Conservation (phyloP, 2,888 invertebrate genomes). For the Pristionchus exspectatus region DNA sequence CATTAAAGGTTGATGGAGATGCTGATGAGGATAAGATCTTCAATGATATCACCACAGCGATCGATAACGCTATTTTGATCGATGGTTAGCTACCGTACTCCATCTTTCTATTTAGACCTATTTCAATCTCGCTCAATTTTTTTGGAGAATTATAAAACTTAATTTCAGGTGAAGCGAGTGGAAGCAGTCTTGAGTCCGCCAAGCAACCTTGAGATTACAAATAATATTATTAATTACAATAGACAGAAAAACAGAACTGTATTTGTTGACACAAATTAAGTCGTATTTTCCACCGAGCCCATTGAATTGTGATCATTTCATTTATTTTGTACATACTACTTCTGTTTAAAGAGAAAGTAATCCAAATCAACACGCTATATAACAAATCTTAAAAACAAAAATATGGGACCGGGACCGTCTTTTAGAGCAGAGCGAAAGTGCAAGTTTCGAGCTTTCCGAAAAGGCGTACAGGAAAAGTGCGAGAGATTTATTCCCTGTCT, state of each 20-base stretch:
- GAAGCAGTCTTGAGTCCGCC: slow-evolving; percentile 48
- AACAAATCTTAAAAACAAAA: not conserved
- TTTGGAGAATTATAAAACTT: not conserved
- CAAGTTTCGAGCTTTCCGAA: no score
- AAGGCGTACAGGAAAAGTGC: no score
- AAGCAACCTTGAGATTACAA: not conserved
- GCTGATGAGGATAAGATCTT: slow-evolving; percentile 74
- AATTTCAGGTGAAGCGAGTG: slow-evolving; percentile 52
- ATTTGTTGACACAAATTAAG: not conserved
- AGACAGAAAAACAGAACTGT: not conserved
- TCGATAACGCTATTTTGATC: slow-evolving; percentile 74
- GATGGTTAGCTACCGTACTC: slow-evolving; percentile 67
- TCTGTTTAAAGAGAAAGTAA: not conserved
- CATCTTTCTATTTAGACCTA: not conserved
- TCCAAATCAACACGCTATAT: not conserved
- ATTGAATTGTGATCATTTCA: not conserved
- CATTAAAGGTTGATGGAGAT: slow-evolving; percentile 76
- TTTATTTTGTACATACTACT: slow-evolving; percentile 5
- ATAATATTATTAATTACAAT: not conserved
- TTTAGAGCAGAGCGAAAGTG: no score
- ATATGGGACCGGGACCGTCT: no score
- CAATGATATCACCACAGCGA: slow-evolving; percentile 71
- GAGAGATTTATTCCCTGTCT: not conserved
- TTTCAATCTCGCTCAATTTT: not conserved
- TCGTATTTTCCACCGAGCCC: not conserved